Base-by-base conservation (phyloP, 2,888 invertebrate species). In the Zele albiditarsus region DNA sequence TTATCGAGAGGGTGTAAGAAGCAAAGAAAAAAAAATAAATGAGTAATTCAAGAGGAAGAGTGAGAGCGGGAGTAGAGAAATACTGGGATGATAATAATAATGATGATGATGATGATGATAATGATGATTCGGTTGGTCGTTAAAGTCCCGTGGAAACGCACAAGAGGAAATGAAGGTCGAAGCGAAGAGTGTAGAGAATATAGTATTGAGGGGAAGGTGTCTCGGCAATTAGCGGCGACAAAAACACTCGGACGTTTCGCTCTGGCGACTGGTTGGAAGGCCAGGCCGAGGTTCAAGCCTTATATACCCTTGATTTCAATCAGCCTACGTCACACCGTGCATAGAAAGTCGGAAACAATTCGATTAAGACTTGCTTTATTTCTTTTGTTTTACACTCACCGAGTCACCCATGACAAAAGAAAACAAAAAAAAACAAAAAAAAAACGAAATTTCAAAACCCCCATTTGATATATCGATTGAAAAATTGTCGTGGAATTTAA, bases 201-300 rank as follows among this genome's bases (percentile, higher is more conserved):
- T 31, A 33, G 16, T 28, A n/a, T 57, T 25, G 12, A 28, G 65
- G 76, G 62, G 53, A 76, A 82, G 81, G 82, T 82, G 82, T 80
- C 77, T 70, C 71, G 70, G 81, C 80, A 82, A 82, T 82, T 82
- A 82, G 77, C 72, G 62, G 25, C 67, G 68, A 78, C 80, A 82
- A 82, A 82, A 82, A 82, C 71, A 49, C 38, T 73, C 73, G 57
- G 27, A 20, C 62, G 74, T 67, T 76, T 69, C 77, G 66, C 74
- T 71, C 71, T 67, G 65, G 23, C 27, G 60, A 69, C 57, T 69
- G 12, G 14, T n/a, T 10, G 65, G 62, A 62, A 63, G 63, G 58
- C 46, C 58, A 60, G 23, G 60, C 25, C 28, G 53, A 33, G 58
- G 25, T 38, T 49, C 49, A n/a, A 20, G 53, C 53, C 53, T 53